Conservation (phyloP, 2,888 invertebrate species). For the Melanostoma scalare region DNA sequence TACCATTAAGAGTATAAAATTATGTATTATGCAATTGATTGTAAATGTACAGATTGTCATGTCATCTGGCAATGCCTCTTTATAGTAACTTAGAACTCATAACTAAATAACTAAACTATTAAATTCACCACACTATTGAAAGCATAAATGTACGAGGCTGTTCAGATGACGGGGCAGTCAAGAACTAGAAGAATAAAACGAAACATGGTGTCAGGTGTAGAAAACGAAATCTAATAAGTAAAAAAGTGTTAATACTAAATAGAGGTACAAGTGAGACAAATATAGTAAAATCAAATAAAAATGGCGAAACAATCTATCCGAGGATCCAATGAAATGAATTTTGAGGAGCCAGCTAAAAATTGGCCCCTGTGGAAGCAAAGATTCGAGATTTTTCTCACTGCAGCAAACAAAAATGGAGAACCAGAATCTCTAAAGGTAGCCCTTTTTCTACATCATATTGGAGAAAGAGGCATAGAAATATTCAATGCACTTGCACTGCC, state of each 20-base stretch:
- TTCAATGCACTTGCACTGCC: constrained; percentile 37
- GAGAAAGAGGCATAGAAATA: constrained; percentile 38
- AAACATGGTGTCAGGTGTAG: constrained; percentile 34
- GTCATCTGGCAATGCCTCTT: constrained; percentile 6
- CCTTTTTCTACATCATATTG: constrained; percentile 45
- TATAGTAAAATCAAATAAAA: neutral
- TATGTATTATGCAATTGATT: no score
- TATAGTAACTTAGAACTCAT: neutral
- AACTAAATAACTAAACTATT: no score
- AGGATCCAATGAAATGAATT: constrained; percentile 35
- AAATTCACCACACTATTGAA: neutral
- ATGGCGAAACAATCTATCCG: constrained; percentile 26
- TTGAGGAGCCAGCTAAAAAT: constrained; percentile 37
- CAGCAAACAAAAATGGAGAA: constrained; percentile 32
- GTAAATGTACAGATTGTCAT: constrained; percentile 1
- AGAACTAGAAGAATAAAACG: neutral
- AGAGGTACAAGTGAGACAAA: neutral
- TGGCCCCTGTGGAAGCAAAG: constrained; percentile 35
- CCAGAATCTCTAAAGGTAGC: constrained; percentile 35
- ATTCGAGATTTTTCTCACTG: constrained; percentile 39
- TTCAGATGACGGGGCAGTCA: constrained; percentile 3
- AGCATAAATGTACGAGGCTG: neutral
- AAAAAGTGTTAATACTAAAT: neutral
- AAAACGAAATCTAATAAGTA: neutral
- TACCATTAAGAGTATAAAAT: no score